Percentiles rank a stretch among this genome's conserved stretches.
phyloP scores from a whole-genome alignment of 2,888 invertebrate species.

The Leptura quadrifasciata region DNA sequence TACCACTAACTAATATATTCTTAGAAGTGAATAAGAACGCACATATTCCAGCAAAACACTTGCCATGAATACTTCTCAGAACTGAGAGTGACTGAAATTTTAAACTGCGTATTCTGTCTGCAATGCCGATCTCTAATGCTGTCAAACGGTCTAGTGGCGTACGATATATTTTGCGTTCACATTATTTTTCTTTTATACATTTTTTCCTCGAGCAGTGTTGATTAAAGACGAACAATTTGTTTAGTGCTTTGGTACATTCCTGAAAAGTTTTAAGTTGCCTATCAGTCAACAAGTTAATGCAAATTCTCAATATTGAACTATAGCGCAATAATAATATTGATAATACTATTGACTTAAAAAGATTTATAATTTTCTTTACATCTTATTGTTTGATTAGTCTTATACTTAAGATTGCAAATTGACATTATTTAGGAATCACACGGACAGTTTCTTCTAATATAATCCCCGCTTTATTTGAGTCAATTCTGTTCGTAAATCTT shows the following conservation, averaged over 20 bases:
- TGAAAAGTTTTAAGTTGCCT: background rate
- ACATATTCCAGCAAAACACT: slow-evolving; percentile 3
- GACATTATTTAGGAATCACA: too few species aligned
- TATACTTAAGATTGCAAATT: too few species aligned
- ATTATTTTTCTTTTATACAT: background rate
- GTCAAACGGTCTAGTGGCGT: background rate
- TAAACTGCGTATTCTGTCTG: background rate
- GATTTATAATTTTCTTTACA: too few species aligned
- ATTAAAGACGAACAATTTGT: background rate
- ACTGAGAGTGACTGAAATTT: background rate
- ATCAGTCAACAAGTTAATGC: too few species aligned
- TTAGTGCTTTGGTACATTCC: background rate
- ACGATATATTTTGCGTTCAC: background rate
- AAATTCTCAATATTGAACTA: too few species aligned
- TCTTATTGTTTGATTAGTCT: too few species aligned
- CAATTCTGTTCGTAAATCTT: too few species aligned
- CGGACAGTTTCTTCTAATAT: too few species aligned
- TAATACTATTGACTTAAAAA: too few species aligned
- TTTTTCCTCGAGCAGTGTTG: background rate
- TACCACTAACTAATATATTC: background rate
- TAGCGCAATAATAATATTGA: too few species aligned
- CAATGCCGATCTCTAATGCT: background rate
- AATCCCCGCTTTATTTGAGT: too few species aligned
- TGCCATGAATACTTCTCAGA: background rate
- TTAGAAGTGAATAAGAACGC: background rate